Percentiles rank a stretch among this genome's conserved stretches.
Evolutionary conservation across 2,888 invertebrate species (phyloP).

Genomic region (Vanessa cardui): DNA sequence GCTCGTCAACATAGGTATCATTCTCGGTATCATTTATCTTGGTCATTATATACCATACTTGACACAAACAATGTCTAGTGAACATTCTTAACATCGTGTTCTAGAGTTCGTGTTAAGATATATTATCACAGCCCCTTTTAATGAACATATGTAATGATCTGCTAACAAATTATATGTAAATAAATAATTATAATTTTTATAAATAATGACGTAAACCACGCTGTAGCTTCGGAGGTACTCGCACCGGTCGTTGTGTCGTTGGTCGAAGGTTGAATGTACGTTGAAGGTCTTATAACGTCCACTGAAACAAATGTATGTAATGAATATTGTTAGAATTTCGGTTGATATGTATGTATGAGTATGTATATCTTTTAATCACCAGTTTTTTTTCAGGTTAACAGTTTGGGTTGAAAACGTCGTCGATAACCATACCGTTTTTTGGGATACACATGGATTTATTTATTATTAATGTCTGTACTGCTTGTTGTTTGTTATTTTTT

Average conservation of each 20-base stretch:
- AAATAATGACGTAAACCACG: constrained; percentile 43
- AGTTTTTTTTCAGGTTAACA: too few species aligned
- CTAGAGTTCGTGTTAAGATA: constrained; percentile 45
- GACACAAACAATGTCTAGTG: constrained; percentile 30
- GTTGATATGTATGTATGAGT: too few species aligned
- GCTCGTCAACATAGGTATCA: constrained; percentile 20
- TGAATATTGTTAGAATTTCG: too few species aligned
- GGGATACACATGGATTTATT: too few species aligned
- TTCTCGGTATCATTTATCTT: constrained; percentile 25
- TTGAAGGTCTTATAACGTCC: constrained; percentile 68
- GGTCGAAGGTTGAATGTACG: constrained; percentile 59
- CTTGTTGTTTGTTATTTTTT: too few species aligned
- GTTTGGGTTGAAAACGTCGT: too few species aligned
- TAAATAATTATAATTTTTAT: constrained; percentile 51
- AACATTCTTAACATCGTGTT: constrained; percentile 36
- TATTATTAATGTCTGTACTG: too few species aligned
- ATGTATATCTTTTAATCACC: too few species aligned
- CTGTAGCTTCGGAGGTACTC: constrained; percentile 55
- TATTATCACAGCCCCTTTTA: constrained; percentile 78
- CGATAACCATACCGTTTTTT: too few species aligned
- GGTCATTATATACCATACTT: constrained; percentile 29
- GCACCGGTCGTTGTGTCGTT: constrained; percentile 63
- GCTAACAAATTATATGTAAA: constrained; percentile 60
- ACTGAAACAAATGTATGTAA: constrained; percentile 55
- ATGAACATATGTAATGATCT: constrained; percentile 46